Conservation (phyloP, 2,113 vertebrate species). For the Phocoena phocoena region DNA sequence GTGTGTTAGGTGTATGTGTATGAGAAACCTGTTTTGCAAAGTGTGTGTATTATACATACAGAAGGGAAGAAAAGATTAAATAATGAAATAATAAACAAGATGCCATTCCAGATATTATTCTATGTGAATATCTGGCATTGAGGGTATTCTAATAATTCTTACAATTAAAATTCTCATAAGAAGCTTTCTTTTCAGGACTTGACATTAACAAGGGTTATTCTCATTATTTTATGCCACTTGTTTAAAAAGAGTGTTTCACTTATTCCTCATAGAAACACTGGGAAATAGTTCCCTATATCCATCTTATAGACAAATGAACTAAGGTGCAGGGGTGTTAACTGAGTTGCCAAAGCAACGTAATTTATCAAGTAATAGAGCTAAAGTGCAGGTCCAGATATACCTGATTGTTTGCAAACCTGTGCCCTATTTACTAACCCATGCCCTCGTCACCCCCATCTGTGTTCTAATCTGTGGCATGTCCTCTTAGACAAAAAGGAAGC, state of each 20-base stretch:
- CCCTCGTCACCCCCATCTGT: neutral
- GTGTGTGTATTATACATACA: neutral
- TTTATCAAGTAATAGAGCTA: neutral
- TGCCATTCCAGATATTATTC: neutral
- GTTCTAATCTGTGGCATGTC: neutral
- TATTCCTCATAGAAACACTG: neutral
- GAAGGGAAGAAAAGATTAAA: neutral
- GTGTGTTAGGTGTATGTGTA: neutral
- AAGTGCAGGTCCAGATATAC: neutral
- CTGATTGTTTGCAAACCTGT: neutral
- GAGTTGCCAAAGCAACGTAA: neutral
- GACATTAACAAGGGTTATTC: neutral
- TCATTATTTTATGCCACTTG: neutral
- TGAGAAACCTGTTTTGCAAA: neutral
- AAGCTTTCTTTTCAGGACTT: neutral
- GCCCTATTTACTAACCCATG: neutral
- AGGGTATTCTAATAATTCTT: neutral
- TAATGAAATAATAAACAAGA: neutral
- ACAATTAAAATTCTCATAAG: neutral
- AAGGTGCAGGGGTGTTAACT: neutral
- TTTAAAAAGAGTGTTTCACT: neutral
- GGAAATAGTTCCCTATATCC: neutral
- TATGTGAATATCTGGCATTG: neutral
- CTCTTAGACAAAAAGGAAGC: neutral
- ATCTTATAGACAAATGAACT: neutral